Base-by-base conservation (phyloP, 1,140 invertebrate genomes). In the Zaprionus taronus region DNA sequence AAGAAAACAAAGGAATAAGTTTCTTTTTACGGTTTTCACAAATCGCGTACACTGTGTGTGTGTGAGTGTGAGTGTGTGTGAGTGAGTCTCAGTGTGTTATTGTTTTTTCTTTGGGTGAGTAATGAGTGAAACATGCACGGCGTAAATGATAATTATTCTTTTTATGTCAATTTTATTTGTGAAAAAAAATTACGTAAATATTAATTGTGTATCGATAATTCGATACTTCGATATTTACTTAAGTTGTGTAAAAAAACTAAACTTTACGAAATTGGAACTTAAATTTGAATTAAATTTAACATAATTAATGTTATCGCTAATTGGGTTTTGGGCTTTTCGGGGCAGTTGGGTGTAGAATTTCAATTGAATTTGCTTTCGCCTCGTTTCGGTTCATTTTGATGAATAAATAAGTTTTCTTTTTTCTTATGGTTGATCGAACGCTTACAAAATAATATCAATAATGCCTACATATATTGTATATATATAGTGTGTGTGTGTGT, bases 251-350 rank as follows among this genome's bases (percentile, higher is more conserved):
- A 77, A 66, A 66, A 82, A 72, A 78, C 73, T 86, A 80, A 81
- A 81, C 55, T 72, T 63, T 87, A 84, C 70, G 68, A 74, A 91
- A 81, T 90, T 90, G 84, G 84, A 91, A 91, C 89, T 91, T 91
- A 91, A 91, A 91, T 89, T 91, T 62, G 61, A 75, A 62, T 66
- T 86, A 76, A 81, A 73, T 80, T 67, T 67, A 53, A 57, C n/a
- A 38, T 64, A 56, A 56, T 57, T 71, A 56, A 56, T 34, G 34
- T n/a, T 69, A 57, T 20, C 20, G 41, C 22, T 62, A 60, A 60
- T 51, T 58, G 20, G n/a, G 68, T 34, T 36, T 22, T 61, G 15
- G 20, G 11, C n/a, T 36, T 22, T 65, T 55, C 11, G n/a, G 17
- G 44, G 20, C n/a, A 49, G 44, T 24, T 20, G 11, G 17, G 17